A percentile compares a stretch with the other conserved stretches of the same genome.
Evolutionary conservation across 1,140 invertebrate genomes (phyloP).

Genomic region (Drosophila equinoxialis): DNA sequence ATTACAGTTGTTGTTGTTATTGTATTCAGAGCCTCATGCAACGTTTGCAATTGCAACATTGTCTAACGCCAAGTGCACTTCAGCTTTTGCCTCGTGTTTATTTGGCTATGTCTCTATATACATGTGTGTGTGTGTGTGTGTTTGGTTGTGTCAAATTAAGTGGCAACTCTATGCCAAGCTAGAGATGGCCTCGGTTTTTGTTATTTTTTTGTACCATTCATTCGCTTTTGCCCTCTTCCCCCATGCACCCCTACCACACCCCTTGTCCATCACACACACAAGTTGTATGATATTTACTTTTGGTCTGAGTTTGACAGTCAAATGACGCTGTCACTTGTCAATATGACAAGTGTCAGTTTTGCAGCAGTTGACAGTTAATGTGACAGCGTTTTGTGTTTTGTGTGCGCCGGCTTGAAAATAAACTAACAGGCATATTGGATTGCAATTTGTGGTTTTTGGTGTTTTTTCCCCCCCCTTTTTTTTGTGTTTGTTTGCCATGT

Average conservation of each 20-base stretch:
- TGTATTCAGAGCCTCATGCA: conserved; percentile 42
- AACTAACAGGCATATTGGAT: conserved; percentile 77
- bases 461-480: not conserved
- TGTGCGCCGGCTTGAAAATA: conserved; percentile 65
- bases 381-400: conserved; percentile 71
- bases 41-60: conserved; percentile 75
- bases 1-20: not conserved
- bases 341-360: conserved; percentile 79
- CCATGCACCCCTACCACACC: not conserved
- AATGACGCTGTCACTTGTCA: conserved; percentile 80
- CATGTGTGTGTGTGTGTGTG: conserved; percentile 29
- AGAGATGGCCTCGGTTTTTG: conserved; percentile 49
- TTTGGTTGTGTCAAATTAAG: conserved; percentile 63
- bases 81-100: conserved; percentile 18
- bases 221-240: conserved; percentile 6
- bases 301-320: conserved; percentile 70
- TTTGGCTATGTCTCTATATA: conserved; percentile 11
- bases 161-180: conserved; percentile 67
- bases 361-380: conserved; percentile 80
- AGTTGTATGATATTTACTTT: conserved; percentile 39
- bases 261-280: not conserved
- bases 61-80: conserved; percentile 73
- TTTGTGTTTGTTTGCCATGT: conserved; percentile 1
- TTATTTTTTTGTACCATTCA: conserved; percentile 36
- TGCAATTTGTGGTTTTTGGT: conserved; percentile 43